These are phyloP conservation scores for Tricholaema leucomelas DNA, from an alignment of 2,113 vertebrate genomes.

Conservation along the genomic window DNA sequence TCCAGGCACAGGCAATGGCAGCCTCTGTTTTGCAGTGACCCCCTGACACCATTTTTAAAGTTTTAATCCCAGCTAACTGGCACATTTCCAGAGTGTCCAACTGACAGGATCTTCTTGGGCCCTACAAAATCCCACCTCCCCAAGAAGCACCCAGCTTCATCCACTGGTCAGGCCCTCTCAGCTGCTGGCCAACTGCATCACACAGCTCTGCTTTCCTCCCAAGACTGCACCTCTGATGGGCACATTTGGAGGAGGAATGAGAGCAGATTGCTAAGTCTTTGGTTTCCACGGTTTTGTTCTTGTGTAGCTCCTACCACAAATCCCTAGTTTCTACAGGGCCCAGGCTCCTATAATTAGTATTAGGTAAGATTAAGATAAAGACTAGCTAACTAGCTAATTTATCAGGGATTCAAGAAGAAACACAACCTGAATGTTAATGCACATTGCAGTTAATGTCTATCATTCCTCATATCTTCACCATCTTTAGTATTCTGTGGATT, in stretches of 20 bases:
- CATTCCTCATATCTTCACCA: not conserved
- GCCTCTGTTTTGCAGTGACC: accelerated
- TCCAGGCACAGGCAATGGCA: accelerated
- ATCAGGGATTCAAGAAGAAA: not conserved
- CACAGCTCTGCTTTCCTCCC: not conserved
- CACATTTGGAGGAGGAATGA: not conserved
- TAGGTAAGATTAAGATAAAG: not conserved
- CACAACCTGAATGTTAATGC: not conserved
- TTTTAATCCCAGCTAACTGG: not conserved
- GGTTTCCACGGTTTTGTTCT: not conserved
- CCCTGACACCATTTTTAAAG: not conserved
- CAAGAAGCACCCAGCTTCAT: accelerated
- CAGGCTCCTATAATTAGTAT: not conserved
- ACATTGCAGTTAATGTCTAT: not conserved
- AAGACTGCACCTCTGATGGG: accelerated
- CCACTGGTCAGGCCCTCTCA: not conserved
- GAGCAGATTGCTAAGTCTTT: not conserved
- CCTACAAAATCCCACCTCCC: accelerated
- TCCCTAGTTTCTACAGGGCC: not conserved
- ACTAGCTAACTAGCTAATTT: not conserved
- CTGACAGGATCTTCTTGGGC: not conserved
- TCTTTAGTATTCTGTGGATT: not conserved
- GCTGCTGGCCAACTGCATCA: accelerated
- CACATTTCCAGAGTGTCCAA: accelerated
- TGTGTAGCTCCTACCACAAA: not conserved